Evolutionary conservation across 2,888 invertebrate genomes (phyloP).

Genomic region (Lepas anatifera): DNA sequence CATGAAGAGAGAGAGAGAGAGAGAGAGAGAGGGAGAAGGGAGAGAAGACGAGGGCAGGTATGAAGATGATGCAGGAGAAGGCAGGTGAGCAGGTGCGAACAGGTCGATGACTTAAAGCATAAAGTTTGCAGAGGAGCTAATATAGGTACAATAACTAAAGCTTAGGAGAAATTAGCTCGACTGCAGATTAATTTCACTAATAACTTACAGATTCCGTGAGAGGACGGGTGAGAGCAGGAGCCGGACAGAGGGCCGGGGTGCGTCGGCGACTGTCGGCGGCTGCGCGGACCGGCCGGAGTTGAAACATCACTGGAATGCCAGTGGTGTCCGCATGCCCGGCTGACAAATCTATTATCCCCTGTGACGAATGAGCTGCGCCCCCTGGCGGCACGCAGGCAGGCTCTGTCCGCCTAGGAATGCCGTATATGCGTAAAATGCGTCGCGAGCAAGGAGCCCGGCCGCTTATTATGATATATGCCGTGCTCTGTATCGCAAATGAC

Average conservation of each 20-base stretch:
- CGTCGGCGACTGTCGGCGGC: not conserved
- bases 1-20: not conserved
- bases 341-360: conserved; percentile 4
- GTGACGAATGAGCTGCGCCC: not conserved
- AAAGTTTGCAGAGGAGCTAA: too few relatives aligned
- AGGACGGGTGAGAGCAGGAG: not conserved
- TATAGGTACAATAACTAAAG: too few relatives aligned
- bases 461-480: conserved; percentile 31
- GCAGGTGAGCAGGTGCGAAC: not conserved
- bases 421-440: conserved; percentile 64
- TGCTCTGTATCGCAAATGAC: conserved; percentile 1
- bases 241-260: not conserved
- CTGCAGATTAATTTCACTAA: too few relatives aligned
- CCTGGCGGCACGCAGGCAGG: not conserved
- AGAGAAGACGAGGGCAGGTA: too few relatives aligned
- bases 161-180: too few relatives aligned
- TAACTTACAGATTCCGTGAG: not conserved
- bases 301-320: not conserved
- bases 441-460: conserved; percentile 97
- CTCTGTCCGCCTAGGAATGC: conserved; percentile 35
- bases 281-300: not conserved
- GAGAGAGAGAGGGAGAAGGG: not conserved
- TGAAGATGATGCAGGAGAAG: not conserved
- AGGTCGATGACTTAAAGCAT: too few relatives aligned
- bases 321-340: not conserved